Evolutionary conservation across 2,888 invertebrate genomes (phyloP).

Genomic region (Eueremaeus valkanovi): DNA sequence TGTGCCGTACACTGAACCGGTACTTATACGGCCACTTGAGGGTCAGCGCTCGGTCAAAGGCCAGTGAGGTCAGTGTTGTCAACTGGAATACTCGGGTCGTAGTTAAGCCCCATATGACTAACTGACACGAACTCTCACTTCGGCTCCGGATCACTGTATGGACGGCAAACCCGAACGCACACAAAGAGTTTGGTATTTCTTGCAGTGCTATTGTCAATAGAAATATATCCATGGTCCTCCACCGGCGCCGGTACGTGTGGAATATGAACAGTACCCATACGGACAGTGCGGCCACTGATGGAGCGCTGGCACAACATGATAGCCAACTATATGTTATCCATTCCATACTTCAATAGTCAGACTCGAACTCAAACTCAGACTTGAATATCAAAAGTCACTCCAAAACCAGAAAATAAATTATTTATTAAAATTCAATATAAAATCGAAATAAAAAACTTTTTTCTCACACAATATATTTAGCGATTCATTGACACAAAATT

Average conservation of each 20-base stretch:
- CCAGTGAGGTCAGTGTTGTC: slow-evolving; percentile 56
- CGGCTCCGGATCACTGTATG: slow-evolving; percentile 44
- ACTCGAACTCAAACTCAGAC: neutral
- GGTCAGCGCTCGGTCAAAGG: slow-evolving; percentile 55
- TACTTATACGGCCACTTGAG: slow-evolving; percentile 51
- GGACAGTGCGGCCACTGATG: slow-evolving; percentile 55
- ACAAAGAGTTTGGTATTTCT: slow-evolving; percentile 46
- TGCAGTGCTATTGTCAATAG: slow-evolving; percentile 55
- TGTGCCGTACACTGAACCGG: slow-evolving; percentile 51
- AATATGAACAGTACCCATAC: slow-evolving; percentile 54
- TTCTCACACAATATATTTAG: slow-evolving; percentile 5
- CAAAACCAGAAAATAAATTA: too few relatives aligned
- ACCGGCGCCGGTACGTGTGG: slow-evolving; percentile 56
- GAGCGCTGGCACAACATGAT: slow-evolving; percentile 54
- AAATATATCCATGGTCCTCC: slow-evolving; percentile 58
- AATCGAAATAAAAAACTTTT: neutral
- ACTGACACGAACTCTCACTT: slow-evolving; percentile 51
- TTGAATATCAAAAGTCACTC: too few relatives aligned
- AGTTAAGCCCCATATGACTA: slow-evolving; percentile 57
- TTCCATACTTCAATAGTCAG: slow-evolving; percentile 42
- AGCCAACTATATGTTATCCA: slow-evolving; percentile 49
- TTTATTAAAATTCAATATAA: too few relatives aligned
- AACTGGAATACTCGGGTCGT: slow-evolving; percentile 58
- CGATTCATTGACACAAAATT: slow-evolving; percentile 14
- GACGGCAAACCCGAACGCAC: slow-evolving; percentile 46